Percentiles rank a stretch among this genome's conserved stretches.
These are phyloP conservation scores for Tokudaia tokunoshimensis DNA, from an alignment of 2,797 vertebrate species.

Conservation along the genomic window DNA sequence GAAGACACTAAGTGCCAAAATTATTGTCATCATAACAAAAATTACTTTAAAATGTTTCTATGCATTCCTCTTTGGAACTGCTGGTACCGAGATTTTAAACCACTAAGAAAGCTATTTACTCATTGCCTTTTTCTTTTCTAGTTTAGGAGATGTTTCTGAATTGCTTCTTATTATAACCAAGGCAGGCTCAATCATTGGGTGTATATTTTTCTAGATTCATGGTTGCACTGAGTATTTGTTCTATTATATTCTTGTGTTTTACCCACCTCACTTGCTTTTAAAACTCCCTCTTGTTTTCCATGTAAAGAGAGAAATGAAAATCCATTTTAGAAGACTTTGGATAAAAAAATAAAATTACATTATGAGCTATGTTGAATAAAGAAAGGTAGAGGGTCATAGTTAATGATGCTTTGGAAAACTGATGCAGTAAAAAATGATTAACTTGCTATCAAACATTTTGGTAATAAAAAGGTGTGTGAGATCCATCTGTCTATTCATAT, in stretches of 20 bases:
- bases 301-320: constrained; percentile 6
- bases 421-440: background rate
- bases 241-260: background rate
- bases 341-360: constrained; percentile 18
- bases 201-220: background rate
- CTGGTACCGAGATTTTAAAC: background rate
- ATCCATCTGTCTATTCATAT: background rate
- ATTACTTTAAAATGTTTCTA: background rate
- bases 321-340: background rate
- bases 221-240: background rate
- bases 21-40: constrained; percentile 5
- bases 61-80: constrained; percentile 25
- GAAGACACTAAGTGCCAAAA: background rate
- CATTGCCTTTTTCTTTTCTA: background rate
- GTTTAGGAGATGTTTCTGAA: background rate
- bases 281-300: background rate
- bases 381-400: background rate
- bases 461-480: background rate
- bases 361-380: background rate
- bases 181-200: background rate
- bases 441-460: background rate
- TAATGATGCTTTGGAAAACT: background rate
- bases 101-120: background rate
- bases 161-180: background rate
- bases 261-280: background rate